phyloP scores from a whole-genome alignment of 1,140 invertebrate species.

The Atta texana region DNA sequence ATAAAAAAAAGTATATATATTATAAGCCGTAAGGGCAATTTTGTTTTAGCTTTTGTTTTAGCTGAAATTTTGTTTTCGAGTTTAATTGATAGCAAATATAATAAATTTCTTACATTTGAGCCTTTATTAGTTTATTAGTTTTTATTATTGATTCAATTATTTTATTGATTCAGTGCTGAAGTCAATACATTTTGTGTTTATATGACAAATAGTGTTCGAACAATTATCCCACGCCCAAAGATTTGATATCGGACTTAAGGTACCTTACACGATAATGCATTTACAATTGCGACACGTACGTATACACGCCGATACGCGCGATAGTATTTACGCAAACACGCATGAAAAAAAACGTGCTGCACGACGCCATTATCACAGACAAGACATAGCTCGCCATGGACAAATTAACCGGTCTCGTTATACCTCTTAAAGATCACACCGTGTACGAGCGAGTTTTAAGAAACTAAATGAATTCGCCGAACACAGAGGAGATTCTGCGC shows the following conservation, averaged over 20 bases:
- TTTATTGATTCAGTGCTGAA: not conserved
- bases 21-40: not conserved
- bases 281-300: constrained; percentile 43
- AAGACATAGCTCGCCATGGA: not conserved
- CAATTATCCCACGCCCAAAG: constrained; percentile 82
- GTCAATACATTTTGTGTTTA: not conserved
- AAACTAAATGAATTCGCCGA: constrained; percentile 13
- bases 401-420: constrained; percentile 61
- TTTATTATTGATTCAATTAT: not conserved
- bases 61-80: not conserved
- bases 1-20: not conserved
- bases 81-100: not conserved
- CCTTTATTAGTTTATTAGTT: not conserved
- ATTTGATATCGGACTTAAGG: constrained; percentile 82
- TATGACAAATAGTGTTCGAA: not conserved
- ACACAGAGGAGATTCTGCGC: not conserved
- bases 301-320: constrained; percentile 10
- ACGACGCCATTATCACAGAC: constrained; percentile 20
- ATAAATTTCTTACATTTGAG: not conserved
- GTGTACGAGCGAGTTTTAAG: constrained; percentile 35
- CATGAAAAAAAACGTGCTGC: constrained; percentile 55
- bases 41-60: not conserved
- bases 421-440: constrained; percentile 27
- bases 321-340: constrained; percentile 43
- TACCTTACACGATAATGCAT: constrained; percentile 71